Conservation (phyloP, 2,888 invertebrate genomes). For the Alviniconcha strummeri region DNA sequence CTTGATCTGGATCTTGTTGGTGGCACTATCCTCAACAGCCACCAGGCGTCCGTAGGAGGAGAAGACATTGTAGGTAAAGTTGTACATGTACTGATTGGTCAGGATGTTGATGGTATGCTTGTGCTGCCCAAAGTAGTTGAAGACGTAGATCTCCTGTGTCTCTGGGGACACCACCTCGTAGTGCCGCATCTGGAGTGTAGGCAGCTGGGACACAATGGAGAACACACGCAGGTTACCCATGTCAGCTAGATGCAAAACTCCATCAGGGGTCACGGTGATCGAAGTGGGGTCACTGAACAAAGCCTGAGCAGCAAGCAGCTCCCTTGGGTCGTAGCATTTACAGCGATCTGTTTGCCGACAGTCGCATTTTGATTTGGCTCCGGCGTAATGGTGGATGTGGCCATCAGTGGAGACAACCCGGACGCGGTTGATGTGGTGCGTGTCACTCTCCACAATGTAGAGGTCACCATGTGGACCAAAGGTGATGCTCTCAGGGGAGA, state of each 20-base stretch:
- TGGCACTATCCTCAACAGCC: conserved; percentile 94
- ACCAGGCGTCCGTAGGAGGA: conserved; percentile 96
- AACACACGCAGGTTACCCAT: conserved; percentile 83
- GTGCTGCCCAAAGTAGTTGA: conserved; percentile 90
- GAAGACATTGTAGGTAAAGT: conserved; percentile 96
- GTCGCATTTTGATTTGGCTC: conserved; percentile 81
- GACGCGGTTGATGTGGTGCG: conserved; percentile 89
- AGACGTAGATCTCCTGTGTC: conserved; percentile 86
- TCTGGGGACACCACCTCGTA: conserved; percentile 95
- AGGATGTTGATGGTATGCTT: conserved; percentile 94
- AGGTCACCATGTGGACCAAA: conserved; percentile 94
- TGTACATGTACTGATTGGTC: conserved; percentile 94
- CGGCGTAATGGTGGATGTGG: conserved; percentile 93
- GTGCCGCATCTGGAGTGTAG: conserved; percentile 72
- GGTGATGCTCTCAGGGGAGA: conserved; percentile 90
- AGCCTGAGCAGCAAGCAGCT: conserved; percentile 87
- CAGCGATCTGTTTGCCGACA: conserved; percentile 81
- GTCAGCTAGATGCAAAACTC: conserved; percentile 96
- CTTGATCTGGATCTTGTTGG: conserved; percentile 86
- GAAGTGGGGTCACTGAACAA: conserved; percentile 92
- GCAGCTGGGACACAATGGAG: conserved; percentile 76
- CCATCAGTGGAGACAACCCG: conserved; percentile 94
- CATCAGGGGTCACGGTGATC: conserved; percentile 94
- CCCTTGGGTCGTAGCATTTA: conserved; percentile 86
- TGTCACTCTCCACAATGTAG: conserved; percentile 94